Evolutionary conservation across 2,888 invertebrate genomes (phyloP), one percentile per base, ranked within the genome.

Genomic region (Nycteola revayana): DNA sequence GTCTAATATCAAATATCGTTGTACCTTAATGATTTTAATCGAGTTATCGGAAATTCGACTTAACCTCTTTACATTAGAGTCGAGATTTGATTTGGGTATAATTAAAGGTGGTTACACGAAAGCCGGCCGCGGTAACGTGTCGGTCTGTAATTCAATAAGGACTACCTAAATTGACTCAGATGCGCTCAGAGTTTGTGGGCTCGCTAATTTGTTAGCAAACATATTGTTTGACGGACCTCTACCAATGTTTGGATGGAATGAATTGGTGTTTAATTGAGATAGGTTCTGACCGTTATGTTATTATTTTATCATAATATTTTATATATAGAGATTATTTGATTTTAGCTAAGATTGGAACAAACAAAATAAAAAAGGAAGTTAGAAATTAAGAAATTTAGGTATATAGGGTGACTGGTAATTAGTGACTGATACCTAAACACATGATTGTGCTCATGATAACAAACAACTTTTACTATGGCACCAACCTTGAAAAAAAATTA

Each of bases 121-220:
- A 63, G 61, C 66, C 55, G 57, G 63, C 56, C 52, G 45, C 61
- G 62, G 76, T 77, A 82, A 85, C 74, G 82, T 84, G 83, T 77
- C 68, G 74, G 81, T 63, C 65, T 72, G 79, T 85, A 84, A 86
- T 83, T 85, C 78, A 85, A 85, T 86, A 83, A 86, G 79, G 82
- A 72, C 75, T 74, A 69, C 78, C 82, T 70, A 83, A 85, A 83
- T 85, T 84, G 82, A 82, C 77, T 83, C 74, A 70, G 79, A 86
- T 84, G 82, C 72, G 76, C 65, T 67, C 61, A 55, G 72, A 77
- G 81, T 81, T 76, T 81, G 79, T 66, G 80, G 77, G 34, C 55
- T 61, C 59, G 66, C 75, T 79, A 83, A 84, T 84, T 85, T 82
- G 82, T 76, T 79, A 56, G 76, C 73, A 79, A 83, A 85, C 80